phyloP scores from a whole-genome alignment of 2,888 invertebrate genomes.

The Lottia gigantea region DNA sequence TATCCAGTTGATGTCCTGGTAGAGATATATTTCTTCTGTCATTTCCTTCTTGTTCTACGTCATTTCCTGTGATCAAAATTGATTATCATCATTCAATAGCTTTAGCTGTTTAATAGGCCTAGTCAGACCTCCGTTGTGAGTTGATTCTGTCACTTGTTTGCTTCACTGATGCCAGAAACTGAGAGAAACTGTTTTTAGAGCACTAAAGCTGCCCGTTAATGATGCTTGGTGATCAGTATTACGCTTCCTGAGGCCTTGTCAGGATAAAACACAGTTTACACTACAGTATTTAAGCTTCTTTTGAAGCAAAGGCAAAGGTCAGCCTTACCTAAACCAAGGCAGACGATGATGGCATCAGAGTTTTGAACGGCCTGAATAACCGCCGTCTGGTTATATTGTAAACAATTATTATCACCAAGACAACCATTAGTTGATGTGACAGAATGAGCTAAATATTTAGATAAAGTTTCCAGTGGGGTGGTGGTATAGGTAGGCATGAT shows the following conservation, averaged over 20 bases:
- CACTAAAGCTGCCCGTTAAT: no score
- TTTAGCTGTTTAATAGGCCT: no score
- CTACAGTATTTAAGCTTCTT: no score
- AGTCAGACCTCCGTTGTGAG: no score
- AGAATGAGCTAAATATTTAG: background rate
- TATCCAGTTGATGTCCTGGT: background rate
- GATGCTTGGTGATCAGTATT: no score
- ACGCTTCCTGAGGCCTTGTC: no score
- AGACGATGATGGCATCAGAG: constrained; percentile 50
- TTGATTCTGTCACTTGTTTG: no score
- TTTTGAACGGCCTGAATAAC: constrained; percentile 40
- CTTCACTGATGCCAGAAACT: no score
- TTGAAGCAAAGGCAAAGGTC: no score
- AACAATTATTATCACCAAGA: constrained; percentile 39
- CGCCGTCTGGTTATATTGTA: constrained; percentile 36
- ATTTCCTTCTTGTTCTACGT: background rate
- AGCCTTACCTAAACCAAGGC: constrained; percentile 53
- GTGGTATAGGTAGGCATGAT: constrained; percentile 38
- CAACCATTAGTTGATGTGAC: constrained; percentile 51
- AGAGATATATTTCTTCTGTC: background rate
- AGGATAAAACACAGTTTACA: no score
- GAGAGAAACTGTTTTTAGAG: no score
- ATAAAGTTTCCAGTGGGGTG: constrained; percentile 40
- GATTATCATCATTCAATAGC: no score
- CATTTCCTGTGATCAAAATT: background rate